These are phyloP conservation scores for Planococcus citri DNA, from an alignment of 1,140 invertebrate genomes.

Conservation along the genomic window DNA sequence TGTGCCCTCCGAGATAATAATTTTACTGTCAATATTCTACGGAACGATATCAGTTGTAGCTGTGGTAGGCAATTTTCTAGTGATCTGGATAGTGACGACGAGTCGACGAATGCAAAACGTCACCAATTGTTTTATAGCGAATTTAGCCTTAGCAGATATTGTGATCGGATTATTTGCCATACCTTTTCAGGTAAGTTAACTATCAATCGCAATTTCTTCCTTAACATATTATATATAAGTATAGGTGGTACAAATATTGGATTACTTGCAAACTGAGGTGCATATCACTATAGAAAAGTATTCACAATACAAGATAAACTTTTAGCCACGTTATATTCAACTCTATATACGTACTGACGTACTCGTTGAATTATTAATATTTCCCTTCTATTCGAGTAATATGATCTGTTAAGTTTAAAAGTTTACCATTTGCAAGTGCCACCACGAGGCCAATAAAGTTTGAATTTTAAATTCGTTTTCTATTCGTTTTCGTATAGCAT, in stretches of 20 bases:
- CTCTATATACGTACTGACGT: too few species aligned
- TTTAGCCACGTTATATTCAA: too few species aligned
- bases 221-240: too few species aligned
- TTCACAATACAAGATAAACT: too few species aligned
- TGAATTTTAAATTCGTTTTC: not conserved
- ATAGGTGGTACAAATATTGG: too few species aligned
- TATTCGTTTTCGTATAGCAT: not conserved
- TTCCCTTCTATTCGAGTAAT: not conserved
- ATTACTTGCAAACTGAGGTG: too few species aligned
- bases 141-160: constrained; percentile 62
- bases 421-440: not conserved
- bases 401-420: not conserved
- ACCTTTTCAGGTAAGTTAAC: constrained; percentile 67
- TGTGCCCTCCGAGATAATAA: constrained; percentile 56
- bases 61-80: constrained; percentile 64
- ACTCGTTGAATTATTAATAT: not conserved
- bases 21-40: constrained; percentile 62
- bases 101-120: constrained; percentile 63
- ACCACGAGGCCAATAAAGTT: not conserved
- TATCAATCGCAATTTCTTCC: not conserved
- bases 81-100: constrained; percentile 66
- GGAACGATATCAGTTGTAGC: constrained; percentile 66
- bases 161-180: constrained; percentile 64
- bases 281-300: too few species aligned
- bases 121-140: constrained; percentile 70